Evolutionary conservation across 2,113 vertebrate genomes (phyloP).

Genomic region (Pangasianodon hypophthalmus): DNA sequence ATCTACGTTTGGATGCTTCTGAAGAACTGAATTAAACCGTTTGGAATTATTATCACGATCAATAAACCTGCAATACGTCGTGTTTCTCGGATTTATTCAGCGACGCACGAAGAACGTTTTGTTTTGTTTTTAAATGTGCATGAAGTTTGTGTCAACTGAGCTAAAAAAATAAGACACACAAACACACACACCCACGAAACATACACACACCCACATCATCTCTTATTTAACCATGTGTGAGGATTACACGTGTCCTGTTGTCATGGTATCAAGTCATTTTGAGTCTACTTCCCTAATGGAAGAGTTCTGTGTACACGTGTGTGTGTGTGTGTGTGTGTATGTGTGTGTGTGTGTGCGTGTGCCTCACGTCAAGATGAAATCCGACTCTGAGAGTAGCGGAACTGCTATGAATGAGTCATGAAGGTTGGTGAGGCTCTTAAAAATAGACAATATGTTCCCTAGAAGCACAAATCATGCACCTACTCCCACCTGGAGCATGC

Average conservation of each 20-base stretch:
- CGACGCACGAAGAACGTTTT: neutral
- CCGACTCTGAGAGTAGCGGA: neutral
- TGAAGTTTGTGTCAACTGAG: neutral
- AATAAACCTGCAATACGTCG: neutral
- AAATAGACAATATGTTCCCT: neutral
- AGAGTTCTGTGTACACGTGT: neutral
- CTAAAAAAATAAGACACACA: neutral
- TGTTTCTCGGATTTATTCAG: neutral
- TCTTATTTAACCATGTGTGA: neutral
- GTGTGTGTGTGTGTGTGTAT: slow-evolving; percentile 10
- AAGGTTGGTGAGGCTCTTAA: slow-evolving; percentile 8
- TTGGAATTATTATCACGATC: neutral
- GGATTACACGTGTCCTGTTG: slow-evolving; percentile 32
- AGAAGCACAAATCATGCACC: neutral
- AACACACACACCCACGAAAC: neutral
- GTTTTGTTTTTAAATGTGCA: neutral
- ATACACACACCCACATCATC: neutral
- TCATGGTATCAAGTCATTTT: slow-evolving; percentile 42
- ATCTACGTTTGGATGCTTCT: neutral
- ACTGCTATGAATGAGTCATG: slow-evolving; percentile 45
- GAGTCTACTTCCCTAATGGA: neutral
- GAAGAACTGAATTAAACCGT: neutral
- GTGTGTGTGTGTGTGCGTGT: neutral
- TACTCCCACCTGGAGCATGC: neutral
- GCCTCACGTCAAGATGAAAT: slow-evolving; percentile 22